Evolutionary conservation across 1,140 invertebrate species (phyloP).

Genomic region (Pinna nobilis): DNA sequence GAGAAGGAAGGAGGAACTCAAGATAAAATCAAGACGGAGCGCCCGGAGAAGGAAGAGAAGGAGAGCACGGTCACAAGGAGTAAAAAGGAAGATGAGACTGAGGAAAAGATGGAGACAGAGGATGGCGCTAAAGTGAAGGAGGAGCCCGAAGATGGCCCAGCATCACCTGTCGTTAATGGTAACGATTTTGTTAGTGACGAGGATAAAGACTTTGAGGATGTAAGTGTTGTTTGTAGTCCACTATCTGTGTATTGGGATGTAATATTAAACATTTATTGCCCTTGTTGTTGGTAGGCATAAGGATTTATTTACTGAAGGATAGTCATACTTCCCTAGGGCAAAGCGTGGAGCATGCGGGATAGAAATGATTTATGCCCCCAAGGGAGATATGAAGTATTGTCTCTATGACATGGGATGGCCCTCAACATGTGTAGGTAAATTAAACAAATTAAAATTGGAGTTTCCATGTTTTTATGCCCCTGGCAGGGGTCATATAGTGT

Average conservation of each 20-base stretch:
- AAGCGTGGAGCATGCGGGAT: too few relatives aligned
- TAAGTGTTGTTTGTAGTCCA: constrained; percentile 26
- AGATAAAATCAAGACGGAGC: not conserved
- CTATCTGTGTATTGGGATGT: not conserved
- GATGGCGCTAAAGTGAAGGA: not conserved
- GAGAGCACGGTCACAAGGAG: not conserved
- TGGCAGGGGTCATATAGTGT: too few relatives aligned
- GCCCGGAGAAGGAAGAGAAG: not conserved
- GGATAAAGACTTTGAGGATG: constrained; percentile 51
- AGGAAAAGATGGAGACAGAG: not conserved
- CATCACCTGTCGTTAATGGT: constrained; percentile 43
- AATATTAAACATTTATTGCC: not conserved
- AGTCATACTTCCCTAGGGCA: too few relatives aligned
- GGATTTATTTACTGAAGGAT: not conserved
- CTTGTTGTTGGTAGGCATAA: not conserved
- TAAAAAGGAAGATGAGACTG: not conserved
- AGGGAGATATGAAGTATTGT: too few relatives aligned
- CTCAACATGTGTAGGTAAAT: too few relatives aligned
- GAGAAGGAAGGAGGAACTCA: not conserved
- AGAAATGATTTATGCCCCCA: too few relatives aligned
- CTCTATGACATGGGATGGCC: too few relatives aligned
- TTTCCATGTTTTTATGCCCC: too few relatives aligned
- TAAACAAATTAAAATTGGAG: too few relatives aligned
- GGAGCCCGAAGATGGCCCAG: not conserved
- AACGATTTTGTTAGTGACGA: constrained; percentile 23